These are phyloP conservation scores for Litoditis marina DNA, from an alignment of 2,888 invertebrate species.

Conservation along the genomic window DNA sequence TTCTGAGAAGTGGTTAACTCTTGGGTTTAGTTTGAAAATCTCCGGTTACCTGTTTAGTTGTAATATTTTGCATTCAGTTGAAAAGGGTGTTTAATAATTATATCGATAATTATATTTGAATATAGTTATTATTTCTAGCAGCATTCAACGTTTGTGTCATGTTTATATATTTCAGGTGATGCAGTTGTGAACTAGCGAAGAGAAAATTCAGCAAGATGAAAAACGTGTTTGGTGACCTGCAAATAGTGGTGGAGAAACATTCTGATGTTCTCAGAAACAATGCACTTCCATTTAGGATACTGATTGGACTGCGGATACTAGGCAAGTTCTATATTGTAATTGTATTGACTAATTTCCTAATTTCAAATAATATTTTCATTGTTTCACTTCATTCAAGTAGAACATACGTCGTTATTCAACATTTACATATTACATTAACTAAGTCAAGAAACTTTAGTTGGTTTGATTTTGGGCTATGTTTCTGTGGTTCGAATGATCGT, in stretches of 20 bases:
- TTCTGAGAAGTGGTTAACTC: no score
- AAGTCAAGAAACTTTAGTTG: no score
- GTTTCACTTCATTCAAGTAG: no score
- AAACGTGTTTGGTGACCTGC: constrained; percentile 36
- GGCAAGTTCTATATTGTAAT: no score
- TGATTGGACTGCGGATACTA: constrained; percentile 25
- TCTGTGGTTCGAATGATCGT: no score
- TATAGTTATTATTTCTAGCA: neutral
- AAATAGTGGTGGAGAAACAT: constrained; percentile 39
- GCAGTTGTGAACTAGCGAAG: neutral
- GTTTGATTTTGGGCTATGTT: no score
- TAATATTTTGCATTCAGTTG: neutral
- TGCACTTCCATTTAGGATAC: constrained; percentile 31
- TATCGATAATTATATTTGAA: neutral
- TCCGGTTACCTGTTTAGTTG: neutral
- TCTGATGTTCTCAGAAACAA: constrained; percentile 40
- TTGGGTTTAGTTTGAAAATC: no score
- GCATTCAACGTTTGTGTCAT: neutral
- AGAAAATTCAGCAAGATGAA: constrained; percentile 4
- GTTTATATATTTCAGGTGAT: neutral
- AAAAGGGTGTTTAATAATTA: neutral
- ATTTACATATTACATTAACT: no score
- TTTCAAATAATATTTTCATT: no score
- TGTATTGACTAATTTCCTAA: no score
- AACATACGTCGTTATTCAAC: no score